Conservation (phyloP, 2,797 vertebrate species). For the Mastacembelus armatus region DNA sequence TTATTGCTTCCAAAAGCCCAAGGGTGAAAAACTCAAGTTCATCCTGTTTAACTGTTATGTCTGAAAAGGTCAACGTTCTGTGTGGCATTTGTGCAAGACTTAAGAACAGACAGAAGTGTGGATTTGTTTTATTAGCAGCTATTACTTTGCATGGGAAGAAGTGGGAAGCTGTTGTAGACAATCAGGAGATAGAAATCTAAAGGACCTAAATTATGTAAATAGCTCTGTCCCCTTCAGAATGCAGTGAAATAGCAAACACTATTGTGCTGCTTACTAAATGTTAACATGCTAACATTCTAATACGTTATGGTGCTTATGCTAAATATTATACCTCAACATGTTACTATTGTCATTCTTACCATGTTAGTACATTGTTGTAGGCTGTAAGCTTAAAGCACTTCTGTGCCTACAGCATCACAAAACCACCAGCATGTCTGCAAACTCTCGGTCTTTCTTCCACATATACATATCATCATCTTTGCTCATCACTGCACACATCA, state of each 20-base stretch:
- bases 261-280: neutral
- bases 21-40: constrained; percentile 2
- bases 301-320: neutral
- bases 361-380: neutral
- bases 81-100: constrained; percentile 34
- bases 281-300: neutral
- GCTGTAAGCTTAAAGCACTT: neutral
- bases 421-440: neutral
- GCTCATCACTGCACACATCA: constrained; percentile 45
- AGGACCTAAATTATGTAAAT: constrained; percentile 15
- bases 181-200: no score
- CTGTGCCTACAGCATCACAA: neutral
- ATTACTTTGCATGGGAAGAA: constrained; percentile 36
- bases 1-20: constrained; percentile 24
- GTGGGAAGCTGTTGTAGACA: constrained; percentile 2
- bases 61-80: constrained; percentile 28
- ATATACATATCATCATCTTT: constrained; percentile 29
- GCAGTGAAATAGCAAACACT: neutral
- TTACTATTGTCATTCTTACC: neutral
- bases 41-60: neutral
- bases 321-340: neutral
- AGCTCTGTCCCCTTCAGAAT: neutral
- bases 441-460: neutral
- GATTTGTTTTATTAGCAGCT: constrained; percentile 53
- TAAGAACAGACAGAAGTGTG: constrained; percentile 50